phyloP scores from a whole-genome alignment of 2,113 vertebrate genomes.

The Nycticebus coucang region DNA sequence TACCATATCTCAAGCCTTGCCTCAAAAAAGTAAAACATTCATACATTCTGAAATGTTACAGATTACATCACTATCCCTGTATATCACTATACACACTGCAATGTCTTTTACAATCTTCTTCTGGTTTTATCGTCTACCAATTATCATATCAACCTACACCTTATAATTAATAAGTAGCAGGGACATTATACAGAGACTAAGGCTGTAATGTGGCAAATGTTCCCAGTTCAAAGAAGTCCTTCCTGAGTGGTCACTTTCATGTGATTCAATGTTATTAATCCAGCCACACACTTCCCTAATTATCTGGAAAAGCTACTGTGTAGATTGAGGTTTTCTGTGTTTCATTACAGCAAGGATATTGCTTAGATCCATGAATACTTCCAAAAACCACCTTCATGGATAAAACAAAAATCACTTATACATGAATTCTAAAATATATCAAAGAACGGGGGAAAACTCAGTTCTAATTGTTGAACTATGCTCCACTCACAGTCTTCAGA shows the following conservation, averaged over 20 bases:
- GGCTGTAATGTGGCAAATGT: neutral
- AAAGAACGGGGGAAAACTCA: neutral
- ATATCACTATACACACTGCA: neutral
- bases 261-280: neutral
- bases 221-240: neutral
- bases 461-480: constrained; percentile 18
- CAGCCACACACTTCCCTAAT: neutral
- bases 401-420: constrained; percentile 7
- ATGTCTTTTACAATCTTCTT: neutral
- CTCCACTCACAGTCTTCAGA: neutral
- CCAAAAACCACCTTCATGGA: neutral
- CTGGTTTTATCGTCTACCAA: neutral
- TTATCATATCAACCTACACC: neutral
- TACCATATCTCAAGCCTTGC: neutral
- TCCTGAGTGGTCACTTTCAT: neutral
- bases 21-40: neutral
- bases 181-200: neutral
- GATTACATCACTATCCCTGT: neutral
- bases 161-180: neutral
- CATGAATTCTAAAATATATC: neutral
- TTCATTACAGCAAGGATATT: neutral
- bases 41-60: neutral
- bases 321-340: neutral
- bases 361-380: neutral
- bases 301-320: neutral